Evolutionary conservation across 2,113 vertebrate genomes (phyloP).

Genomic region (Trematomus loennbergii): DNA sequence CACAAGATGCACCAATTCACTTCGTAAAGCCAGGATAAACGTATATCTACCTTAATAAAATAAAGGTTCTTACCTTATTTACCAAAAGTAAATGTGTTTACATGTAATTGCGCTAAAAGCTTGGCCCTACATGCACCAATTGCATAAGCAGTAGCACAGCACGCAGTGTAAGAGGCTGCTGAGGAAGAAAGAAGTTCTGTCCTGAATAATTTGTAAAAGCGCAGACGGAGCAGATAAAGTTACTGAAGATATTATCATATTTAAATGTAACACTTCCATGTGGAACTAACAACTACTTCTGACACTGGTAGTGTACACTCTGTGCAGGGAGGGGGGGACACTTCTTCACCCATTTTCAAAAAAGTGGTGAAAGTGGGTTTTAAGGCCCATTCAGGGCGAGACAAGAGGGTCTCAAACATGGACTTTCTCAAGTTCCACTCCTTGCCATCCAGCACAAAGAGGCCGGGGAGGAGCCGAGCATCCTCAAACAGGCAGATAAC

Average conservation of each 20-base stretch:
- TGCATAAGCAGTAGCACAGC: too few relatives aligned
- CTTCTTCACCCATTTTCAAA: background rate
- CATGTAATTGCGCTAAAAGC: too few relatives aligned
- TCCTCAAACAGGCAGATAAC: conserved; percentile 70
- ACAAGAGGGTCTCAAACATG: conserved; percentile 63
- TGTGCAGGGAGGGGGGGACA: background rate
- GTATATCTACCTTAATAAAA: background rate
- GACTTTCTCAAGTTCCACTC: conserved; percentile 80
- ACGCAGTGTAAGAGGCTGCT: background rate
- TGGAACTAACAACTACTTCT: background rate
- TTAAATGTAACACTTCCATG: background rate
- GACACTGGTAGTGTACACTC: background rate
- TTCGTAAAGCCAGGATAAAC: background rate
- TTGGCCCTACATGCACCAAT: too few relatives aligned
- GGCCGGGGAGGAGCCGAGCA: conserved; percentile 56
- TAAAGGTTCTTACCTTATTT: background rate
- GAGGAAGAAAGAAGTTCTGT: too few relatives aligned
- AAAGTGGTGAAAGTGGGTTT: conserved; percentile 52
- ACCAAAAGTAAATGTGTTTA: too few relatives aligned
- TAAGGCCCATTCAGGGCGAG: conserved; percentile 62
- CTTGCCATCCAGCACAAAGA: conserved; percentile 66
- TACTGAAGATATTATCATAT: background rate
- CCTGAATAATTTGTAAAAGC: background rate
- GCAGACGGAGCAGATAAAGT: background rate
- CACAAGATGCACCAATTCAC: too few relatives aligned